A percentile compares a stretch with the other conserved stretches of the same genome.
Conservation (phyloP, 2,113 vertebrate species). For the Mesembrinibis cayennensis region DNA sequence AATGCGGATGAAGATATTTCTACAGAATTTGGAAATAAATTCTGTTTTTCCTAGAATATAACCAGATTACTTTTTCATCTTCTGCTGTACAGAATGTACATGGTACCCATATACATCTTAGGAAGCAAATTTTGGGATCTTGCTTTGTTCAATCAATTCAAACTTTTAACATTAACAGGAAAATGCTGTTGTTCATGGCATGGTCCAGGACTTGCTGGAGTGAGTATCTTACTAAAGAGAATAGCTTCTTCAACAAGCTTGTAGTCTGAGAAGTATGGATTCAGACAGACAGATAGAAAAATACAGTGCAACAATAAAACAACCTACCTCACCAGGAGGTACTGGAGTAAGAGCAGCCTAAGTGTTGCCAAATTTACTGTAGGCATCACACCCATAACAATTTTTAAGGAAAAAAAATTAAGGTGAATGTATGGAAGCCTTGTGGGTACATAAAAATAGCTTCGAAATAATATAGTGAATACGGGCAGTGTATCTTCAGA, state of each 20-base stretch:
- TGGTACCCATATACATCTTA: no score
- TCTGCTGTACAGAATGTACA: background rate
- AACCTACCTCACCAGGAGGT: background rate
- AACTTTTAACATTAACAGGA: background rate
- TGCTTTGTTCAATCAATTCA: background rate
- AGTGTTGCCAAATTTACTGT: background rate
- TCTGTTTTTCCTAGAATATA: background rate
- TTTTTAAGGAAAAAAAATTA: background rate
- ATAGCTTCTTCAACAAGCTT: background rate
- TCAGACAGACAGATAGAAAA: background rate
- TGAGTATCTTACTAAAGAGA: background rate
- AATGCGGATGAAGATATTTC: background rate
- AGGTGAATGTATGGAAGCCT: background rate
- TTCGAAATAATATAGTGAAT: background rate
- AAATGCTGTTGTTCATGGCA: background rate
- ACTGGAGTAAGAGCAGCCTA: no score
- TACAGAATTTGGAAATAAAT: background rate
- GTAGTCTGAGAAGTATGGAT: background rate
- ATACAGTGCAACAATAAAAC: background rate
- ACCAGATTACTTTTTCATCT: background rate
- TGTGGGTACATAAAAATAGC: background rate
- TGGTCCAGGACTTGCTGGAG: background rate
- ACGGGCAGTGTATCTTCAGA: background rate
- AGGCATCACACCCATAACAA: background rate
- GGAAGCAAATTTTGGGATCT: background rate